A percentile compares a stretch with the other conserved stretches of the same genome.
These are phyloP conservation scores for Meiosimyza platycephala DNA, from an alignment of 2,888 invertebrate genomes.

Conservation along the genomic window DNA sequence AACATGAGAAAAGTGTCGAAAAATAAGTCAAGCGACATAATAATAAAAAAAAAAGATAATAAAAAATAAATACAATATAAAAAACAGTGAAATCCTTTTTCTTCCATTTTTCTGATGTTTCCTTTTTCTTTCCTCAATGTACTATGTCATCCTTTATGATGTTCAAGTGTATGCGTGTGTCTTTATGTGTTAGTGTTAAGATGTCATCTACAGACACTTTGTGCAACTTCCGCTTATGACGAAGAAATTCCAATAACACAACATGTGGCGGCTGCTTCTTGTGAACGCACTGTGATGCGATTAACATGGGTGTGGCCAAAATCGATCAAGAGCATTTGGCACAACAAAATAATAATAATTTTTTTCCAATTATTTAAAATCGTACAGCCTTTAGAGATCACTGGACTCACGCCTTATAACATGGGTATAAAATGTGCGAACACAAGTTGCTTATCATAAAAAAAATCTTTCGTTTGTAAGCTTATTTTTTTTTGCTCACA, in stretches of 20 bases:
- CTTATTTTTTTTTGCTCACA: too few relatives aligned
- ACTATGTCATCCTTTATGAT: background rate
- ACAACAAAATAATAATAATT: too few relatives aligned
- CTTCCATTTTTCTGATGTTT: background rate
- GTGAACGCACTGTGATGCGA: too few relatives aligned
- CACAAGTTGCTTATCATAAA: too few relatives aligned
- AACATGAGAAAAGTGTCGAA: conserved; percentile 14
- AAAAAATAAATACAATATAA: background rate
- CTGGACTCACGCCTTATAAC: too few relatives aligned
- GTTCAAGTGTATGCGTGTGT: background rate
- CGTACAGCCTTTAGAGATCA: too few relatives aligned
- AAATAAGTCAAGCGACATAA: conserved; percentile 20
- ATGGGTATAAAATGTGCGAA: too few relatives aligned
- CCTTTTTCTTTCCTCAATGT: background rate
- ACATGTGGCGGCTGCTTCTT: background rate
- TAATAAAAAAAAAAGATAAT: background rate
- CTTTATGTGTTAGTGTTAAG: background rate
- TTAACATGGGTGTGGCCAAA: too few relatives aligned
- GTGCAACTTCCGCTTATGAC: conserved; percentile 25
- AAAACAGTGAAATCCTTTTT: conserved; percentile 24
- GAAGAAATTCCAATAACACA: conserved; percentile 1
- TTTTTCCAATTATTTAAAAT: too few relatives aligned
- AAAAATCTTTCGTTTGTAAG: too few relatives aligned
- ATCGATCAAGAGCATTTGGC: too few relatives aligned
- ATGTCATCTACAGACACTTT: background rate